These are phyloP conservation scores for Ostrea denselamellosa DNA, from an alignment of 1,140 invertebrate species.

Conservation along the genomic window DNA sequence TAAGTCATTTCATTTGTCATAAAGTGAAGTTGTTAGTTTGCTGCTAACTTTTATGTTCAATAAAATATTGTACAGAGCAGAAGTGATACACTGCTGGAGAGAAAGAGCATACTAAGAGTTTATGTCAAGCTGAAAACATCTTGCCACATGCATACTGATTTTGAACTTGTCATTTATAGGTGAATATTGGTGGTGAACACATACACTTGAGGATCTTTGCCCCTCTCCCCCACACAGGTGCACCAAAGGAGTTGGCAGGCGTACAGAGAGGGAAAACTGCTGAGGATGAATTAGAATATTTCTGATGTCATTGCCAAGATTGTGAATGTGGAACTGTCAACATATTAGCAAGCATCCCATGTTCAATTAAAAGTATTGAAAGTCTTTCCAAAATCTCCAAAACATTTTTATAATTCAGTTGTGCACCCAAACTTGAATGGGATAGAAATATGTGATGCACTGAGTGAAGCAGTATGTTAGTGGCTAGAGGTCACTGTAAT, in stretches of 20 bases:
- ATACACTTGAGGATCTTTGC: constrained; percentile 45
- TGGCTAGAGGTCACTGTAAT: not conserved
- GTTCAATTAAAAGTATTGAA: not conserved
- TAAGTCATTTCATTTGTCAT: no score
- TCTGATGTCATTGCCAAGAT: not conserved
- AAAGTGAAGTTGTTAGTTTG: no score
- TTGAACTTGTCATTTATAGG: not conserved
- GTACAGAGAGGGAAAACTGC: constrained; percentile 42
- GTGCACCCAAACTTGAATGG: not conserved
- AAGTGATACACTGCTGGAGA: no score
- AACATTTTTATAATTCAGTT: not conserved
- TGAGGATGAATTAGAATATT: constrained; percentile 19
- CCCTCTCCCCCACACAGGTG: not conserved
- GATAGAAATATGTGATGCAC: not conserved
- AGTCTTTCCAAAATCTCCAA: not conserved
- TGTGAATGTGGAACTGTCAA: not conserved
- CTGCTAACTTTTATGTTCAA: no score
- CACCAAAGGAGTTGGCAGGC: not conserved
- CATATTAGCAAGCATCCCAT: not conserved
- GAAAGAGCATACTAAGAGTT: no score
- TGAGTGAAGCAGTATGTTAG: not conserved
- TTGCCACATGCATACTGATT: no score
- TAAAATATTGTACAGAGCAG: no score
- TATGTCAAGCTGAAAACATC: no score
- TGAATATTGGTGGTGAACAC: constrained; percentile 28